These are phyloP conservation scores for Emmelina monodactyla DNA, from an alignment of 2,888 invertebrate genomes.

Conservation along the genomic window DNA sequence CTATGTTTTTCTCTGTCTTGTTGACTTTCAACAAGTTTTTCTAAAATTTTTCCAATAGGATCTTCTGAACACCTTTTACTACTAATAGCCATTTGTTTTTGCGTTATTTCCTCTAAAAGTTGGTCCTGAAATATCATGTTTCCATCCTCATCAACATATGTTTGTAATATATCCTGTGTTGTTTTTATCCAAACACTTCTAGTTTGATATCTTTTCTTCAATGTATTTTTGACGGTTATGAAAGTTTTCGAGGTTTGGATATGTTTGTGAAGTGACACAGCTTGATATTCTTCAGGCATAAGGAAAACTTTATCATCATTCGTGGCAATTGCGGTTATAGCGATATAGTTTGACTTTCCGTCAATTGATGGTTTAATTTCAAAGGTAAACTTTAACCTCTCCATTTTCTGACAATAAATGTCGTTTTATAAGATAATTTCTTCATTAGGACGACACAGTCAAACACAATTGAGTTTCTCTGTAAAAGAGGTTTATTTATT, in stretches of 20 bases:
- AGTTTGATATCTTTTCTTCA: conserved; percentile 9
- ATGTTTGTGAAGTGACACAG: conserved; percentile 4
- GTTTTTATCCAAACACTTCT: conserved; percentile 8
- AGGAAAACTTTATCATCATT: conserved; percentile 10
- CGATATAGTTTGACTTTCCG: conserved; percentile 16
- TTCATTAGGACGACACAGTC: too few species aligned
- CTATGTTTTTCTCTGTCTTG: conserved; percentile 13
- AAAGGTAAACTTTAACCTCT: conserved; percentile 12
- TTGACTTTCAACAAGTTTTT: conserved; percentile 14
- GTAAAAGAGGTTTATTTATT: too few species aligned
- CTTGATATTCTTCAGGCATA: conserved; percentile 15
- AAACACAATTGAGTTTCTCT: too few species aligned
- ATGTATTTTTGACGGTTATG: conserved; percentile 6
- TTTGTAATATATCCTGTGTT: conserved; percentile 5
- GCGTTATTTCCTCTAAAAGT: conserved; percentile 7
- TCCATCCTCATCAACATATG: conserved; percentile 7
- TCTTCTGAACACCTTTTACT: conserved; percentile 5
- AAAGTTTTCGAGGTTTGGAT: conserved; percentile 1
- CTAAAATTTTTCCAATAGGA: conserved; percentile 12
- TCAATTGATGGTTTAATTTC: conserved; percentile 12
- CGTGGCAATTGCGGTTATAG: conserved; percentile 18
- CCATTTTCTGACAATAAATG: conserved; percentile 2
- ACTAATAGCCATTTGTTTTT: conserved; percentile 4
- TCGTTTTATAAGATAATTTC: too few species aligned
- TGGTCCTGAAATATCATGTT: conserved; percentile 9